Evolutionary conservation across 2,113 vertebrate genomes (phyloP).

Genomic region (Cyanistes caeruleus): DNA sequence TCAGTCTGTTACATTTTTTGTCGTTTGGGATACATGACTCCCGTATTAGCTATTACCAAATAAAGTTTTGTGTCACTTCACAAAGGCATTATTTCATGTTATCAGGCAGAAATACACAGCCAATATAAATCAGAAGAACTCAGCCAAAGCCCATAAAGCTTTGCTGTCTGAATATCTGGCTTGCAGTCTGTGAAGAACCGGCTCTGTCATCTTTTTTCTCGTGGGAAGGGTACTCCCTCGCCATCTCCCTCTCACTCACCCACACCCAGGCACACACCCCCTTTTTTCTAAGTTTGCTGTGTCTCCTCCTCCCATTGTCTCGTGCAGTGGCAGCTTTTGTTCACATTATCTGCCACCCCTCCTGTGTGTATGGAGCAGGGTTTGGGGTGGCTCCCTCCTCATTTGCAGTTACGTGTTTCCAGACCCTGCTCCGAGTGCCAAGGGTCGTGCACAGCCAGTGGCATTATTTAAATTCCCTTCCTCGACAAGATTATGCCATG

Average conservation of each 20-base stretch:
- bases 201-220: background rate
- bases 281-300: background rate
- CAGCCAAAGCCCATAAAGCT: background rate
- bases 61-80: background rate
- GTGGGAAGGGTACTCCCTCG: background rate
- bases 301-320: conserved; percentile 23
- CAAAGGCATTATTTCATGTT: background rate
- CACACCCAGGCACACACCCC: background rate
- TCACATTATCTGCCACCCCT: background rate
- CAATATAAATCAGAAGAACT: background rate
- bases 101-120: background rate
- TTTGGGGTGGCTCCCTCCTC: background rate
- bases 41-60: background rate
- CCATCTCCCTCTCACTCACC: background rate
- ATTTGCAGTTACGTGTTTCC: background rate
- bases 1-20: background rate
- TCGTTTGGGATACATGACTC: accelerated
- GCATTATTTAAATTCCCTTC: conserved; percentile 80
- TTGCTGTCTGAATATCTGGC: background rate
- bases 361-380: background rate
- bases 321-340: background rate
- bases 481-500: conserved; percentile 71
- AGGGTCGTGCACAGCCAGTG: conserved; percentile 62
- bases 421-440: background rate
- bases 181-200: background rate